Evolutionary conservation across 2,888 invertebrate genomes (phyloP).

Genomic region (Cabera pusaria): DNA sequence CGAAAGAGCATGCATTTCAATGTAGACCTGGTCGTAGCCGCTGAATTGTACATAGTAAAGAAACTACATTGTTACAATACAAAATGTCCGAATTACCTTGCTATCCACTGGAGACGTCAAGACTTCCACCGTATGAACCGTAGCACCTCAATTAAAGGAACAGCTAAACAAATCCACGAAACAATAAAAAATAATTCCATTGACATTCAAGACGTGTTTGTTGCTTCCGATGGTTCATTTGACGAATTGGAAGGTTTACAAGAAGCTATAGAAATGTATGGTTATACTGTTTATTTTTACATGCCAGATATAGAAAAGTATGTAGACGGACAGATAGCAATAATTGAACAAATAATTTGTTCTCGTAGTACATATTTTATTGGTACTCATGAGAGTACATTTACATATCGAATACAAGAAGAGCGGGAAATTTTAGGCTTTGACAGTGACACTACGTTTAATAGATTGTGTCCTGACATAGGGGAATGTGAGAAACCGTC

Average conservation of each 20-base stretch:
- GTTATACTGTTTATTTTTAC: conserved; percentile 55
- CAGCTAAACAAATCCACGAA: conserved; percentile 88
- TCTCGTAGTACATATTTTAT: conserved; percentile 93
- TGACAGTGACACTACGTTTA: conserved; percentile 91
- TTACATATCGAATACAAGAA: conserved; percentile 98
- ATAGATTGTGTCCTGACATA: conserved; percentile 88
- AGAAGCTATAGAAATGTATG: conserved; percentile 57
- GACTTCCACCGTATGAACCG: conserved; percentile 91
- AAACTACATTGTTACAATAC: conserved; percentile 50
- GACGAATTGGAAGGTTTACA: conserved; percentile 78
- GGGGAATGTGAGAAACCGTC: conserved; percentile 88
- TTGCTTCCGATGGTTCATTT: conserved; percentile 92
- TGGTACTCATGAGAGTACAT: conserved; percentile 97
- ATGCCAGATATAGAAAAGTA: conserved; percentile 71
- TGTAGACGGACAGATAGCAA: conserved; percentile 94
- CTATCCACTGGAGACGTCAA: conserved; percentile 93
- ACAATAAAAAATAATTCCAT: conserved; percentile 79
- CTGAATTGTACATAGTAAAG: conserved; percentile 82
- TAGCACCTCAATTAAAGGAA: conserved; percentile 87
- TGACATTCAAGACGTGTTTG: conserved; percentile 82
- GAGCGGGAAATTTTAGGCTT: conserved; percentile 98
- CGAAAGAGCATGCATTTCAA: conserved; percentile 96
- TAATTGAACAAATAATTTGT: conserved; percentile 98
- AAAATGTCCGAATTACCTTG: conserved; percentile 88
- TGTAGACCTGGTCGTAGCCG: conserved; percentile 85